Conservation (phyloP, 2,797 vertebrate species). For the Pagetopsis macropterus region DNA sequence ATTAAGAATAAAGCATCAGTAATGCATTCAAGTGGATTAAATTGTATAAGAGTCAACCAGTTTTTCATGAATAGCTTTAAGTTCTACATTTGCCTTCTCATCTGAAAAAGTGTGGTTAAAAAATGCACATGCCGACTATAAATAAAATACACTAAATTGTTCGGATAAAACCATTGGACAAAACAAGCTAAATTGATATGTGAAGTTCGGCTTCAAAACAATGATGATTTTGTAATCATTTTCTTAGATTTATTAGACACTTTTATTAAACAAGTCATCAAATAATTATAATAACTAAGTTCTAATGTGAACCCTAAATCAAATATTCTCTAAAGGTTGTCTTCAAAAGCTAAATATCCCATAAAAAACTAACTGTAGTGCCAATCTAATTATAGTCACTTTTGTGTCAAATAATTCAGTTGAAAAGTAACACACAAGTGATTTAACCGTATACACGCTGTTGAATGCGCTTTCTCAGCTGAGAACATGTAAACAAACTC, state of each 20-base stretch:
- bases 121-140: neutral
- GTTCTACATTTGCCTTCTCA: neutral
- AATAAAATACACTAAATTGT: neutral
- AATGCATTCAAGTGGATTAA: constrained; percentile 53
- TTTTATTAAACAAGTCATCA: neutral
- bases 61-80: neutral
- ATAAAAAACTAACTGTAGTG: neutral
- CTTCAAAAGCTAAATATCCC: neutral
- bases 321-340: neutral
- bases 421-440: neutral
- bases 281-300: neutral
- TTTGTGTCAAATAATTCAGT: neutral
- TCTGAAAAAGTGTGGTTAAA: constrained; percentile 25
- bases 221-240: neutral
- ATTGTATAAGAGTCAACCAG: neutral
- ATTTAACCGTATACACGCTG: neutral
- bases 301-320: neutral
- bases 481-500: constrained; percentile 79
- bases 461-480: constrained; percentile 26
- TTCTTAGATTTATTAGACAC: neutral
- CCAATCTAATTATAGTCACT: neutral
- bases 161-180: neutral
- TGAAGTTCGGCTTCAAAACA: neutral
- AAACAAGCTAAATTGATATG: neutral
- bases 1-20: constrained; percentile 84